Conservation (phyloP, 92 coral and sea anemone genomes). For the Palythoa grandiflora region DNA sequence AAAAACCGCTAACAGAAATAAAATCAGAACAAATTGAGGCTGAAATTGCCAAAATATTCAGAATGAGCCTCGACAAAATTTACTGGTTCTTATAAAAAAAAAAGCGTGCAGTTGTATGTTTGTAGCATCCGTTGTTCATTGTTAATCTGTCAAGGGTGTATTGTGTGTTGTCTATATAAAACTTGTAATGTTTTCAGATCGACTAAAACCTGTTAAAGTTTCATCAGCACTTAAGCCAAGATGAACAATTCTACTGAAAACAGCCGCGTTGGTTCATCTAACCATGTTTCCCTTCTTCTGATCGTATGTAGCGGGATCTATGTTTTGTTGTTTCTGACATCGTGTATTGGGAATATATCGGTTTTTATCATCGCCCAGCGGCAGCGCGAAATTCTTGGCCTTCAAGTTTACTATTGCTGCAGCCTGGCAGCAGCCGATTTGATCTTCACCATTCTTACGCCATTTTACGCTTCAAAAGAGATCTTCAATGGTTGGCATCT, state of each 20-base stretch:
- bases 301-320: neutral
- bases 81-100: too few species aligned
- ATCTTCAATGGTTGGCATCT: constrained; percentile 21
- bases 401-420: constrained; percentile 49
- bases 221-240: too few species aligned
- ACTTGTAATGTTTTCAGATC: too few species aligned
- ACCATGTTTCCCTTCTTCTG: neutral
- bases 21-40: too few species aligned
- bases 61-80: too few species aligned
- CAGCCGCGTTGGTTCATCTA: neutral
- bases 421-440: constrained; percentile 60
- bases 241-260: neutral
- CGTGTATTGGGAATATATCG: constrained; percentile 42
- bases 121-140: too few species aligned
- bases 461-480: constrained; percentile 41
- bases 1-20: too few species aligned
- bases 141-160: too few species aligned
- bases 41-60: too few species aligned
- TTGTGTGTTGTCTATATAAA: too few species aligned
- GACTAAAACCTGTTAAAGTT: too few species aligned
- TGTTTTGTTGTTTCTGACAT: constrained; percentile 9
- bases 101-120: too few species aligned
- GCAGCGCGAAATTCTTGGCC: constrained; percentile 46
- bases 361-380: constrained; percentile 33
- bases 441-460: constrained; percentile 36